Percentiles rank a stretch among this genome's conserved stretches.
Evolutionary conservation across 1,140 invertebrate genomes (phyloP).

Genomic region (Drosophila varians): DNA sequence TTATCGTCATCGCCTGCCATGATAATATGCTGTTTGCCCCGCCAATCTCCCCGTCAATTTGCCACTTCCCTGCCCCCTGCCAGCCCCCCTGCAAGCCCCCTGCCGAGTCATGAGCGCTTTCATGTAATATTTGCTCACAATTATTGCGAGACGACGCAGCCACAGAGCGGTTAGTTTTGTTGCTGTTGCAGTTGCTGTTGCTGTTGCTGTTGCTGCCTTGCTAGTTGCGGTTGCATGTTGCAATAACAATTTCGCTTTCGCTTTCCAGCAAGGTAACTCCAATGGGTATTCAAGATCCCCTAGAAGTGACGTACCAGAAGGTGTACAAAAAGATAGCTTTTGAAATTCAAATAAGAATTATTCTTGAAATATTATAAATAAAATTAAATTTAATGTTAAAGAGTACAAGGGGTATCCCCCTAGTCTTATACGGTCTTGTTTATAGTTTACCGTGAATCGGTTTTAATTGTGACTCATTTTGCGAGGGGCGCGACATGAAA

Average conservation of each 20-base stretch:
- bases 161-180: conserved; percentile 40
- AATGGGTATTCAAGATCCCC: conserved; percentile 11
- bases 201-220: conserved; percentile 27
- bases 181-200: background rate
- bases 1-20: conserved; percentile 60
- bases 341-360: too few species aligned
- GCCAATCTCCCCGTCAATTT: conserved; percentile 7
- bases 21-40: conserved; percentile 56
- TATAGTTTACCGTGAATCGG: conserved; percentile 32
- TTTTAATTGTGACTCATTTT: conserved; percentile 73
- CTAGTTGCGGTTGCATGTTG: conserved; percentile 70
- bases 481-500: conserved; percentile 40
- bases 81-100: background rate
- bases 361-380: too few species aligned
- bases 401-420: background rate
- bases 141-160: conserved; percentile 66
- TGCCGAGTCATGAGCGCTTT: conserved; percentile 38
- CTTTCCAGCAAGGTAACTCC: conserved; percentile 57
- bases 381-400: too few species aligned
- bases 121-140: conserved; percentile 77
- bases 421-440: background rate
- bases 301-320: too few species aligned
- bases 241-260: conserved; percentile 74
- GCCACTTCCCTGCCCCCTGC: background rate
- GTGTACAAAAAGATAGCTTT: too few species aligned